Evolutionary conservation across 2,113 vertebrate species (phyloP).

Genomic region (Odocoileus hemionus): DNA sequence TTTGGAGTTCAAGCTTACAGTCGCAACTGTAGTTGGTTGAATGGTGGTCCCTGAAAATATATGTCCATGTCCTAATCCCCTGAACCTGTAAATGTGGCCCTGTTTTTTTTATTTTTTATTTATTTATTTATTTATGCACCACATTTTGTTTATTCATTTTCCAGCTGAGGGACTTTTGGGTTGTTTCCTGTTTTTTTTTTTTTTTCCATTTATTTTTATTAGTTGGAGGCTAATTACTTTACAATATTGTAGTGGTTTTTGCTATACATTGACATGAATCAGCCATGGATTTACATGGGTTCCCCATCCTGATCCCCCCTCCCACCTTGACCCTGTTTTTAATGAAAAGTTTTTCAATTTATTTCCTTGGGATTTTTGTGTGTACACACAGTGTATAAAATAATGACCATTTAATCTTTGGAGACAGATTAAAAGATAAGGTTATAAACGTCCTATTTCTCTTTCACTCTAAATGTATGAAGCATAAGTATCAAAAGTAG

Average conservation of each 20-base stretch:
- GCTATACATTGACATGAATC: too few species aligned
- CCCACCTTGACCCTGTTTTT: neutral
- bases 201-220: too few species aligned
- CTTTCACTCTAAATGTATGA: neutral
- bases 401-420: neutral
- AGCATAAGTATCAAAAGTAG: neutral
- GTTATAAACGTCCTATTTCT: neutral
- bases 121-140: neutral
- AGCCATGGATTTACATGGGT: too few species aligned
- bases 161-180: neutral
- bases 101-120: neutral
- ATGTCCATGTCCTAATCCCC: neutral
- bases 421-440: neutral
- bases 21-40: neutral
- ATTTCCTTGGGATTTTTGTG: neutral
- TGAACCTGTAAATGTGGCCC: neutral
- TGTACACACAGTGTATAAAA: neutral
- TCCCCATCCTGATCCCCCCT: too few species aligned
- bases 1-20: neutral
- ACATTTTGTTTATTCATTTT: neutral
- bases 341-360: neutral
- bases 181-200: neutral
- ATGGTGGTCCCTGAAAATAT: neutral
- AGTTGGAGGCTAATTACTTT: too few species aligned
- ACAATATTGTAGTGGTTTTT: too few species aligned